Base-by-base conservation (phyloP, 2,113 vertebrate genomes). In the Odocoileus hemionus region DNA sequence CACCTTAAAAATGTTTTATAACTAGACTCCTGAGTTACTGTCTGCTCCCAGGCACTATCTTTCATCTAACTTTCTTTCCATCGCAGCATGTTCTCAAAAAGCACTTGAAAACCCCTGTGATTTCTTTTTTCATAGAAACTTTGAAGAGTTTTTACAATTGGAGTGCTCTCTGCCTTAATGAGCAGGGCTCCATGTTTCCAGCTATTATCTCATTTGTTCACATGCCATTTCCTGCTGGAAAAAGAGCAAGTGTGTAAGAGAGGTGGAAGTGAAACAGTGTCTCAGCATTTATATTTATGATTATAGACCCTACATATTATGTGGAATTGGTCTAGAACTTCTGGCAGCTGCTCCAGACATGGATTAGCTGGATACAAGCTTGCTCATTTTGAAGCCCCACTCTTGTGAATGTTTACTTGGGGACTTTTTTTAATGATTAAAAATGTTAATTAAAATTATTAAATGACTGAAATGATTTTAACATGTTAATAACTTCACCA, bases 1-100 rank as follows among this genome's bases (percentile, higher is more conserved):
- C 93, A 97, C 94, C 94, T 97, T 95, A 93, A 95, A 79, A 95
- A 23, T 88, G 84, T 88, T 98, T 97, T 93, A 80, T 79, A 94
- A 67, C 36, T 61, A 89, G 85, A 91, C 30, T 93, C 96, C 80
- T 97, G 76, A 92, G 25, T 97, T 96, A 89, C 30, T 79, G 95
- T 95, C 84, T 97, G 76, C 50, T 96, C 82, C 55, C 7, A 57
- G 58, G 74, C 67, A 94, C 36, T 95, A 84, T 95, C 96, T 87
- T 95, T 85, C 33, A 70, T 82, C 80, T 97, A 30, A 82, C 30
- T 94, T 93, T 95, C 88, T 95, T 93, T 96, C 87, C 82, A 94
- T 86, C 76, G 90, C 92, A 61, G 58, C 80, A 89, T 86, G 76
- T 91, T 92, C 94, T 96, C 79, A 90, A 94, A 33, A 96, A 91